phyloP scores from a whole-genome alignment of 2,797 vertebrate genomes.

The Anolis apletophallus region DNA sequence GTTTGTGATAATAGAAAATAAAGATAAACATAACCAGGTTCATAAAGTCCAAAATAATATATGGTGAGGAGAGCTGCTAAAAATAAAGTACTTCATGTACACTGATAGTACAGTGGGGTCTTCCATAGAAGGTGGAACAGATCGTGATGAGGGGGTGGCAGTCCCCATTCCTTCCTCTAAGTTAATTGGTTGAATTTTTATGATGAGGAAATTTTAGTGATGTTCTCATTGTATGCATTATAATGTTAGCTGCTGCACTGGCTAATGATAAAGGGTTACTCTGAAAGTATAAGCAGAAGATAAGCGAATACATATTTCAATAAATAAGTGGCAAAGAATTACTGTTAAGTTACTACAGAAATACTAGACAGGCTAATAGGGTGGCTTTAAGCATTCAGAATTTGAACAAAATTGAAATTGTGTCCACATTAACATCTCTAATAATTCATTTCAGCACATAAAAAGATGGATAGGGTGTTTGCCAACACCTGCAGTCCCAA shows the following conservation, averaged over 20 bases:
- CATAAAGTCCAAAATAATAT: not conserved
- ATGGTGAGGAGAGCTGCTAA: not conserved
- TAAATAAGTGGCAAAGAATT: not conserved
- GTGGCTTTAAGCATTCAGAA: too few relatives aligned
- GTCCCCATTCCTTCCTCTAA: not conserved
- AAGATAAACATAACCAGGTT: not conserved
- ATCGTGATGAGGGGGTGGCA: not conserved
- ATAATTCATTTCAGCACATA: too few relatives aligned
- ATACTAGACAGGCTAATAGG: too few relatives aligned
- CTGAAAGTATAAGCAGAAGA: not conserved
- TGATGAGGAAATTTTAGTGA: not conserved
- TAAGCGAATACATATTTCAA: not conserved
- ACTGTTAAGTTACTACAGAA: not conserved
- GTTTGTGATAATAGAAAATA: not conserved
- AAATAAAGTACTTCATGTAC: not conserved
- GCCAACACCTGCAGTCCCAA: too few relatives aligned
- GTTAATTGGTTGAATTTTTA: too few relatives aligned
- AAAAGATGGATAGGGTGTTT: too few relatives aligned
- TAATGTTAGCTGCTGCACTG: not conserved
- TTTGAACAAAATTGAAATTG: too few relatives aligned
- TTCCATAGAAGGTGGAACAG: not conserved
- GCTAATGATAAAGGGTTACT: not conserved
- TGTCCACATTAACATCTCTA: too few relatives aligned
- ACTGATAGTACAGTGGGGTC: not conserved
- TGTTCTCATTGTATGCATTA: not conserved